Evolutionary conservation across 2,888 invertebrate species (phyloP).

Genomic region (Phaonia tiefii): DNA sequence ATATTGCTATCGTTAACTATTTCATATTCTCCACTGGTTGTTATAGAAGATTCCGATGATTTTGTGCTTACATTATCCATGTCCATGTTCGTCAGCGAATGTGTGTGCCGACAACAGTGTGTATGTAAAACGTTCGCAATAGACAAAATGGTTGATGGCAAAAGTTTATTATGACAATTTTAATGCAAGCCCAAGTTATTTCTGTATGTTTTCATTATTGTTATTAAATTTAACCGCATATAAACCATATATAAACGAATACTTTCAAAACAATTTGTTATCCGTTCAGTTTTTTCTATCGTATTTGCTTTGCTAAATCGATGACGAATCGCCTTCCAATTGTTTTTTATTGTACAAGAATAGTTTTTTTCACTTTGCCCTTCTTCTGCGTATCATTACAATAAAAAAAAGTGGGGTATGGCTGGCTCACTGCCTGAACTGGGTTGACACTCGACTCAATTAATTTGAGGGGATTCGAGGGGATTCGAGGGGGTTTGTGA

Average conservation of each 20-base stretch:
- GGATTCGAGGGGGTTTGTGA: no score
- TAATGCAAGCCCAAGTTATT: not conserved
- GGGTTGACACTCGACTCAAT: slow-evolving; percentile 51
- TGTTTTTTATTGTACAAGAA: slow-evolving; percentile 18
- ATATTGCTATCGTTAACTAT: slow-evolving; percentile 82
- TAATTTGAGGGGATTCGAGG: slow-evolving; percentile 55
- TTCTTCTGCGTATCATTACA: slow-evolving; percentile 49
- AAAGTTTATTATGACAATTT: slow-evolving; percentile 10
- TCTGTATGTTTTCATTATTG: no score
- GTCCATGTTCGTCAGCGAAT: slow-evolving; percentile 81
- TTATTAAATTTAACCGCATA: not conserved
- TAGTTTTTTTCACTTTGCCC: slow-evolving; percentile 17
- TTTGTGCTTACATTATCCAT: slow-evolving; percentile 84
- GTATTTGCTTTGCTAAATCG: slow-evolving; percentile 74
- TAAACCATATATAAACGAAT: not conserved
- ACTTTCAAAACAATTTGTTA: not conserved
- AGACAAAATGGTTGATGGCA: not conserved
- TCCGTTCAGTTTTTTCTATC: slow-evolving; percentile 31
- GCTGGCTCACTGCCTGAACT: slow-evolving; percentile 42
- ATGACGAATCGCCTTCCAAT: slow-evolving; percentile 74
- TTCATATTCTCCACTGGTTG: slow-evolving; percentile 87
- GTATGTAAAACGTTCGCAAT: not conserved
- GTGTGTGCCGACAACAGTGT: not conserved
- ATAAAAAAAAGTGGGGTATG: slow-evolving; percentile 42
- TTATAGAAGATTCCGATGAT: slow-evolving; percentile 86